Evolutionary conservation across 2,888 invertebrate species (phyloP), one percentile per base, ranked within the genome.

Genomic region (Cataglyphis altisquamis): DNA sequence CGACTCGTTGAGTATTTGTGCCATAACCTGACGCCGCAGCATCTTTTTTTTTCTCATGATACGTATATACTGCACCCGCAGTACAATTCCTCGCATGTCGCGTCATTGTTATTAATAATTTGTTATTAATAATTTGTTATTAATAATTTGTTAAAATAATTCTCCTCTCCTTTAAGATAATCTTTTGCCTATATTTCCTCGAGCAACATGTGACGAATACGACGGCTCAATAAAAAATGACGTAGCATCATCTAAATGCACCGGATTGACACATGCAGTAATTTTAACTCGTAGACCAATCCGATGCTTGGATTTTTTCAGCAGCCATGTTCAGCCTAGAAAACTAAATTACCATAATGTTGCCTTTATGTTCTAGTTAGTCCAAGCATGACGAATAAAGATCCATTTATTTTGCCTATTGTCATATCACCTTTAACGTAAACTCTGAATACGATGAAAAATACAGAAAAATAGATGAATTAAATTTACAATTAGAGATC

Each of bases 61-160:
- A 99, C 0, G 99, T 99, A 94, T 99, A 99, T 12, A 99, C 99
- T 10, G 99, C 98, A 82, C 99, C 98, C 0, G 99, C 99, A 1
- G 99, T 99, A 93, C 98, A 98, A 95, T 99, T 99, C 95, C 98
- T 97, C 12, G 99, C 99, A 94, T 99, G 99, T 77, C 99, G 96
- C 0, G 98, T 98, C 98, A 98, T 98, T 90, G 90, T 90, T 68
- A 45, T 60, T 45, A 9, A 73, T 2, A 78, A 32, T 29, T 64
- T 4, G 4, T 18, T 21, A 21, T 21, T 21, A 21, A 21, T 21
- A 21, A 21, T 21, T 98, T 90, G 90, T 90, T 68, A 45, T 60
- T 45, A 9, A 73, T 2, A 78, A 32, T 29, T 64, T 4, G 4
- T 18, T 21, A 1, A 64, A 8, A 52, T 1, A 18, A 12, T 21